Conservation (phyloP, 2,113 vertebrate genomes). For the Urocitellus parryii region DNA sequence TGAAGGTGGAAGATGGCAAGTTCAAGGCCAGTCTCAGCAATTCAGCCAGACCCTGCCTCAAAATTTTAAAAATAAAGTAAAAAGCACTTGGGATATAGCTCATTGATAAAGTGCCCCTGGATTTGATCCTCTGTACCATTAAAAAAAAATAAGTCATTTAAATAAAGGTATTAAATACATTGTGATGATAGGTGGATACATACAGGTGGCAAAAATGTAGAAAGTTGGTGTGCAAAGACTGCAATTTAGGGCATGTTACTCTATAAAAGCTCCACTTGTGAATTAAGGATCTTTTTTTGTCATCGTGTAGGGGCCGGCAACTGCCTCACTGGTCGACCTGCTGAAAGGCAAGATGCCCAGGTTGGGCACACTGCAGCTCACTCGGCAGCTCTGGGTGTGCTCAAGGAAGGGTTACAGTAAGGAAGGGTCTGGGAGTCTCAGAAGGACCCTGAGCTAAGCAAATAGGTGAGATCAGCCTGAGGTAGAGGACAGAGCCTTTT, state of each 20-base stretch:
- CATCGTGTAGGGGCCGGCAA: neutral
- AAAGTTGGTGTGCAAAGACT: neutral
- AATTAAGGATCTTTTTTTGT: neutral
- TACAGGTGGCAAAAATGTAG: neutral
- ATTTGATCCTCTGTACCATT: neutral
- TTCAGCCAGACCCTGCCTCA: neutral
- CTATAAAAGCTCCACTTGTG: neutral
- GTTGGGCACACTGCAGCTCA: neutral
- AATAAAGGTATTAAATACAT: neutral
- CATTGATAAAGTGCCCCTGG: neutral
- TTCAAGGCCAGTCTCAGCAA: neutral
- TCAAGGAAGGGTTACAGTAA: neutral
- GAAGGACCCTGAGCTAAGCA: too few species aligned
- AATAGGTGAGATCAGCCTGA: rapidly evolving
- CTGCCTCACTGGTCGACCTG: neutral
- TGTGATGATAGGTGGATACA: neutral
- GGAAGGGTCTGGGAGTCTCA: neutral
- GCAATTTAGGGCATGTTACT: neutral
- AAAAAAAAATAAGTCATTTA: neutral
- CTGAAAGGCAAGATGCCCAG: neutral
- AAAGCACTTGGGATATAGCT: neutral
- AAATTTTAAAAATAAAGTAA: neutral
- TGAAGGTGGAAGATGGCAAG: too few species aligned
- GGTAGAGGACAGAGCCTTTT: neutral
- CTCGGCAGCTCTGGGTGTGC: neutral